phyloP scores from a whole-genome alignment of 2,888 invertebrate genomes.

The Tethea ocularis region DNA sequence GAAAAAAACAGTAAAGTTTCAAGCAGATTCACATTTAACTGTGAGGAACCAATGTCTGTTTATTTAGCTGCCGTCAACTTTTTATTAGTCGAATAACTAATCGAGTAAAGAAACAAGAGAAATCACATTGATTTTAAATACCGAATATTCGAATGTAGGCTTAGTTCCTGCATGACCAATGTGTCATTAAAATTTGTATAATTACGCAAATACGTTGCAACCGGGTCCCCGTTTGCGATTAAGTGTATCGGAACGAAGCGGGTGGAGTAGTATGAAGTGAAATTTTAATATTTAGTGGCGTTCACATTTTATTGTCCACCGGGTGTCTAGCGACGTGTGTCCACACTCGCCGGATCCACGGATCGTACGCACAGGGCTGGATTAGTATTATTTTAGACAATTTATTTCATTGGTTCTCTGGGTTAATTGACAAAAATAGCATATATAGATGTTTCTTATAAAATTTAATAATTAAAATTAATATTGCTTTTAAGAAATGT shows the following conservation, averaged over 20 bases:
- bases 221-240: conserved; percentile 29
- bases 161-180: conserved; percentile 11
- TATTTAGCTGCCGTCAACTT: neutral
- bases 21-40: neutral
- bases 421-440: no score
- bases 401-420: neutral
- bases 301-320: conserved; percentile 59
- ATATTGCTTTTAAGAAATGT: no score
- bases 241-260: conserved; percentile 37
- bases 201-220: conserved; percentile 17
- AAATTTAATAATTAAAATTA: no score
- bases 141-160: neutral
- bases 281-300: conserved; percentile 53
- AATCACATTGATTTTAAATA: neutral
- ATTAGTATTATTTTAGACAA: conserved; percentile 28
- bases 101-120: neutral
- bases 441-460: no score
- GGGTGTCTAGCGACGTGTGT: conserved; percentile 62
- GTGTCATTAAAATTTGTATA: conserved; percentile 13
- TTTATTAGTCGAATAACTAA: neutral
- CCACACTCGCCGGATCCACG: conserved; percentile 47
- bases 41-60: neutral
- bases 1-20: neutral
- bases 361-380: conserved; percentile 51
- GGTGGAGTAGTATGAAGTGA: conserved; percentile 21